These are phyloP conservation scores for Muscicapa comitata DNA, from an alignment of 2,797 vertebrate species.

Conservation along the genomic window DNA sequence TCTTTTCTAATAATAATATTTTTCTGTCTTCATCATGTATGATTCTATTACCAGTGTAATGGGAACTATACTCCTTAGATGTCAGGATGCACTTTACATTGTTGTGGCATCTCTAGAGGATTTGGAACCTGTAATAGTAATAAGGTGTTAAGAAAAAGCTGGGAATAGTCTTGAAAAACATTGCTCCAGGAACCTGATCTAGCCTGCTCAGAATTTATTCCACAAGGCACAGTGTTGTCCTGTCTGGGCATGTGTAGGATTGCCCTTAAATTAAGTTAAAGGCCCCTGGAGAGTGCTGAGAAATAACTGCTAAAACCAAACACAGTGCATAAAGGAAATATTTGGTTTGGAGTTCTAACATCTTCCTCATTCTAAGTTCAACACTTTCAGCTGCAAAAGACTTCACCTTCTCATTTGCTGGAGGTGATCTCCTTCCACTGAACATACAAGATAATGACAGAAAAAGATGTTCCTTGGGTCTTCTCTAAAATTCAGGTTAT, in stretches of 20 bases:
- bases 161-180: not conserved
- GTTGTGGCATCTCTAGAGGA: not conserved
- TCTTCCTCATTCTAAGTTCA: not conserved
- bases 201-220: not conserved
- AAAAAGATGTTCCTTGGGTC: not conserved
- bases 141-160: not conserved
- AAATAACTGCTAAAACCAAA: not conserved
- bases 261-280: not conserved
- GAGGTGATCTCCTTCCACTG: not conserved
- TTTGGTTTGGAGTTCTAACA: not conserved
- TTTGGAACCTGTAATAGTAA: not conserved
- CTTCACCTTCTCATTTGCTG: not conserved
- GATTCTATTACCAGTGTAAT: not conserved
- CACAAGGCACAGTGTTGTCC: not conserved
- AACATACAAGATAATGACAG: not conserved
- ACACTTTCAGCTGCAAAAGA: not conserved
- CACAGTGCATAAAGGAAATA: not conserved
- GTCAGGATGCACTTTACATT: not conserved
- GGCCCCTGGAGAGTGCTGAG: not conserved
- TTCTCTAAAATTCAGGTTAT: not conserved
- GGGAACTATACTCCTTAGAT: not conserved
- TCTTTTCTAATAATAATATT: not conserved
- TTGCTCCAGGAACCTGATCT: not conserved
- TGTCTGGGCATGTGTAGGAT: fast-evolving
- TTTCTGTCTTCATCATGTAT: not conserved